Conservation (phyloP, 2,797 vertebrate genomes). For the Nannoperca australis region DNA sequence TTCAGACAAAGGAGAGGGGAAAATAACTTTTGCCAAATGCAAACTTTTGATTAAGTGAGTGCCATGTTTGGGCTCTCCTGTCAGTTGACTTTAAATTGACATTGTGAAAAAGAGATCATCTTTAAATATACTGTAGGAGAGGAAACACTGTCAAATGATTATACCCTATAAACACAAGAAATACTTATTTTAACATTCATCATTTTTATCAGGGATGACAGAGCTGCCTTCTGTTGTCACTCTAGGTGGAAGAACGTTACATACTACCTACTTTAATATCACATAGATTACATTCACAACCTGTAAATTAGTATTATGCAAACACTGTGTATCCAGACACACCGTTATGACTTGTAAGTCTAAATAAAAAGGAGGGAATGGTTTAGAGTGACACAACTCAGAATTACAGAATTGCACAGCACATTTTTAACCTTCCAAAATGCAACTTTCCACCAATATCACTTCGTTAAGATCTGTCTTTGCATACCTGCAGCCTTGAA, state of each 20-base stretch:
- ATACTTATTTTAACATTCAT: conserved; percentile 50
- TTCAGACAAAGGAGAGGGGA: conserved; percentile 58
- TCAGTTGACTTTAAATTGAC: conserved; percentile 71
- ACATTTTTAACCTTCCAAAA: conserved; percentile 34
- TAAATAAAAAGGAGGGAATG: conserved; percentile 19
- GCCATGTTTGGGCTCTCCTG: conserved; percentile 47
- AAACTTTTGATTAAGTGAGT: conserved; percentile 77
- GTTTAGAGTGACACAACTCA: neutral
- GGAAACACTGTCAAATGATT: conserved; percentile 39
- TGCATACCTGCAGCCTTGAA: conserved; percentile 53
- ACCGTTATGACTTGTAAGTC: conserved; percentile 8
- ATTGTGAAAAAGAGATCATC: conserved; percentile 54
- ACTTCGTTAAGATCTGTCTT: conserved; percentile 44
- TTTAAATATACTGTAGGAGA: conserved; percentile 48
- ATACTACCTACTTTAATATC: conserved; percentile 44
- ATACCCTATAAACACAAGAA: conserved; percentile 35
- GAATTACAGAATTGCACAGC: conserved; percentile 7
- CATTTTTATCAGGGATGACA: conserved; percentile 62
- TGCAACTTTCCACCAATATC: conserved; percentile 5
- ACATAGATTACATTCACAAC: conserved; percentile 20
- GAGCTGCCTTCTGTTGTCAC: conserved; percentile 45
- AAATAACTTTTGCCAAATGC: conserved; percentile 64
- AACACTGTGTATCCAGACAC: conserved; percentile 24
- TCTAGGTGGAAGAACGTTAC: conserved; percentile 33
- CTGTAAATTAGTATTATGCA: conserved; percentile 32